Conservation (phyloP, 2,888 invertebrate genomes). For the Erannis defoliaria region DNA sequence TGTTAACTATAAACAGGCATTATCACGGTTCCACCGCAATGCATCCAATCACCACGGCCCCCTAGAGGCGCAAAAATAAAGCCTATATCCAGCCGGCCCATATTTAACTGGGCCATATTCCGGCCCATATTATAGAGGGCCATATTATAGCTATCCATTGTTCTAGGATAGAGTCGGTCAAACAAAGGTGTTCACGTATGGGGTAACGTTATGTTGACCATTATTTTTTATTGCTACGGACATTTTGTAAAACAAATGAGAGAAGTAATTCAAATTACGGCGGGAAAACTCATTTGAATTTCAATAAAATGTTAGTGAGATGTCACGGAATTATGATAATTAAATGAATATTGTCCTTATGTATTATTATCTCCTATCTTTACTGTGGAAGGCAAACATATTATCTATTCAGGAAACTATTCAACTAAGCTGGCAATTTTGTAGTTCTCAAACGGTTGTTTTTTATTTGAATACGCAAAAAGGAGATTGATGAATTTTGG, state of each 20-base stretch:
- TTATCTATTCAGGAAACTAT: too few relatives aligned
- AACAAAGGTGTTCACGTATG: slow-evolving; percentile 41
- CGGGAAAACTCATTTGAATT: slow-evolving; percentile 7
- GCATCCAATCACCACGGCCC: slow-evolving; percentile 70
- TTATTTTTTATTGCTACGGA: slow-evolving; percentile 34
- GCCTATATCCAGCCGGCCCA: slow-evolving; percentile 34
- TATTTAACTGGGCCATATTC: slow-evolving; percentile 28
- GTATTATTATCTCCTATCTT: neutral
- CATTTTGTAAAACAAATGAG: slow-evolving; percentile 14
- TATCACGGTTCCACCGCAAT: slow-evolving; percentile 53
- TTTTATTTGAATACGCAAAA: too few relatives aligned
- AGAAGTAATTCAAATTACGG: neutral
- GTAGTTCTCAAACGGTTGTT: too few relatives aligned
- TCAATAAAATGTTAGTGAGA: slow-evolving; percentile 2
- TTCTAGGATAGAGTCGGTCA: slow-evolving; percentile 42
- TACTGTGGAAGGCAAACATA: neutral
- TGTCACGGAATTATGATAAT: neutral
- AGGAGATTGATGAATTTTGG: too few relatives aligned
- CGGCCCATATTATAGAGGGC: slow-evolving; percentile 25
- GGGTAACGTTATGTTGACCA: slow-evolving; percentile 32
- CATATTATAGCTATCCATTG: slow-evolving; percentile 48
- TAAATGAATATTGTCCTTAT: neutral
- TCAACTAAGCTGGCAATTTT: too few relatives aligned
- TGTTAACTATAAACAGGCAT: slow-evolving; percentile 29
- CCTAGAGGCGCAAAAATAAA: slow-evolving; percentile 67